Evolutionary conservation across 2,888 invertebrate genomes (phyloP).

Genomic region (Heteromurus nitidus): DNA sequence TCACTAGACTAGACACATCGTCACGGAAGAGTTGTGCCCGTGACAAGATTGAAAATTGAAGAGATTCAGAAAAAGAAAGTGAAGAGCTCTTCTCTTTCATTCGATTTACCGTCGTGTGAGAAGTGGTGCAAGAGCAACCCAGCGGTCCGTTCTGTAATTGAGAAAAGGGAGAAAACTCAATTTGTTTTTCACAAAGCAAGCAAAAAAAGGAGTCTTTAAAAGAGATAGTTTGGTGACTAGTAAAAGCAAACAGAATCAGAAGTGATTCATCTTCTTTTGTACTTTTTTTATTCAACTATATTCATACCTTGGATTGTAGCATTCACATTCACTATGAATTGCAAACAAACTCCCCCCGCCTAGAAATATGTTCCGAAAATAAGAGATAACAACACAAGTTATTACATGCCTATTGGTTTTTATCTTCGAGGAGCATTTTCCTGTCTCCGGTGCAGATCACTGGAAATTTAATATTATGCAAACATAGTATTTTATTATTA

Average conservation of each 20-base stretch:
- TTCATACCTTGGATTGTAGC: conserved; percentile 80
- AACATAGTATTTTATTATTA: neutral
- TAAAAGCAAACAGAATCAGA: neutral
- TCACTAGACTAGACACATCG: neutral
- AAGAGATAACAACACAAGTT: no score
- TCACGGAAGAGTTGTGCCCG: neutral
- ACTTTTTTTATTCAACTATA: conserved; percentile 9
- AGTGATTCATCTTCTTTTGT: neutral
- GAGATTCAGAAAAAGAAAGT: conserved; percentile 15
- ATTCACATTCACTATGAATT: conserved; percentile 84
- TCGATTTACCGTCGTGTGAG: conserved; percentile 71
- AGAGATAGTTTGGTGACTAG: neutral
- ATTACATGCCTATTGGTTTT: neutral
- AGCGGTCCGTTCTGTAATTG: conserved; percentile 78
- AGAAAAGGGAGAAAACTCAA: conserved; percentile 17
- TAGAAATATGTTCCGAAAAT: conserved; percentile 72
- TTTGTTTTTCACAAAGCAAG: conserved; percentile 37
- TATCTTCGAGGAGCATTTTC: neutral
- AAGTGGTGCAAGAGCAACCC: conserved; percentile 82
- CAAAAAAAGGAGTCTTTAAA: neutral
- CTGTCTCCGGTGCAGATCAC: neutral
- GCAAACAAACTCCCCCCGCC: conserved; percentile 84
- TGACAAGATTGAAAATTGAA: conserved; percentile 47
- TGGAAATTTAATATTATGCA: neutral
- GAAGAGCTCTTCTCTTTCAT: no score